These are phyloP conservation scores for Anorthoa munda DNA, from an alignment of 2,888 invertebrate genomes.

Conservation along the genomic window DNA sequence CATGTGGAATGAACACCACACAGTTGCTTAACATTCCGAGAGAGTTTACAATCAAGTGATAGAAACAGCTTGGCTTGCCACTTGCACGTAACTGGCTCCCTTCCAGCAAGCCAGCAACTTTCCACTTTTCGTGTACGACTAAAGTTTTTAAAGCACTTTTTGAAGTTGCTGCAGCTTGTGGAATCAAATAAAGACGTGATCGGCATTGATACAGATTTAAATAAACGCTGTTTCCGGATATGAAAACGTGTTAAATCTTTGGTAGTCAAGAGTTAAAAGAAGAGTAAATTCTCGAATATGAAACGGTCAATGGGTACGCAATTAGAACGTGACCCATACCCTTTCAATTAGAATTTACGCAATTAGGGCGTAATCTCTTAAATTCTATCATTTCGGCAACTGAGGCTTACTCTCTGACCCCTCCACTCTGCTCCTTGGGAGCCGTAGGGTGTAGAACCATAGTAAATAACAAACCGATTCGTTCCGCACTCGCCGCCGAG, in stretches of 20 bases:
- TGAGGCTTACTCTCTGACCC: no score
- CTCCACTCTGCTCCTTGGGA: no score
- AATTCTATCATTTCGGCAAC: no score
- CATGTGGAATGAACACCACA: no score
- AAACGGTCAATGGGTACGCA: no score
- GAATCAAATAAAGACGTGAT: constrained; percentile 37
- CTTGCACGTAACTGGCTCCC: constrained; percentile 33
- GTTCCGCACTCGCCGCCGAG: no score
- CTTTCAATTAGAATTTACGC: no score
- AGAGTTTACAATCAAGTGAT: constrained; percentile 55
- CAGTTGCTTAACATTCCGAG: constrained; percentile 45
- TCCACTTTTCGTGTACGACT: constrained; percentile 25
- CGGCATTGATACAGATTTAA: constrained; percentile 36
- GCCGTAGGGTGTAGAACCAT: no score
- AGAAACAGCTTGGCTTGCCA: constrained; percentile 31
- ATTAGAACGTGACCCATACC: no score
- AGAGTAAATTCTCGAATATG: neutral
- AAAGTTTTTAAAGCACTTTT: constrained; percentile 46
- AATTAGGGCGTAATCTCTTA: no score
- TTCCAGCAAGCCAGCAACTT: constrained; percentile 15
- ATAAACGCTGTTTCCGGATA: neutral
- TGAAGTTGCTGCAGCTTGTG: constrained; percentile 20
- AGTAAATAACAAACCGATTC: no score
- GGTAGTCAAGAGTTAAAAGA: no score
- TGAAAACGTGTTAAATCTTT: neutral